These are phyloP conservation scores for Macroramphosus scolopax DNA, from an alignment of 2,797 vertebrate species.

Conservation along the genomic window DNA sequence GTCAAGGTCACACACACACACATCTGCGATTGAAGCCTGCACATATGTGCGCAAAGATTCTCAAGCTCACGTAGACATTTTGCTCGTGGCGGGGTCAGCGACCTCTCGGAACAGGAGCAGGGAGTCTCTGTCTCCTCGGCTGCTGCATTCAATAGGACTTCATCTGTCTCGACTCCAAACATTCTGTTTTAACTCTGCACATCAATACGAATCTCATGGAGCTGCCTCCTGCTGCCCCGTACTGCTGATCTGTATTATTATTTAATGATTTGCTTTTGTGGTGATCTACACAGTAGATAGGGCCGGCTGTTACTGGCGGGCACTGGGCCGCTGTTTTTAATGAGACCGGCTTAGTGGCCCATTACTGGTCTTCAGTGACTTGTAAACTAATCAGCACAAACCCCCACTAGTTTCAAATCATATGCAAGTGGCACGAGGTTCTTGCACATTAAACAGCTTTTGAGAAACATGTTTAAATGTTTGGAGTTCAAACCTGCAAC, in stretches of 20 bases:
- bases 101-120: slow-evolving; percentile 55
- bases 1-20: slow-evolving; percentile 63
- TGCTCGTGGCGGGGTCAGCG: slow-evolving; percentile 54
- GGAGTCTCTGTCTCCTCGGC: slow-evolving; percentile 41
- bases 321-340: slow-evolving; percentile 64
- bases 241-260: slow-evolving; percentile 45
- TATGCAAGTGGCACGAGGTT: too few species aligned
- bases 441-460: too few species aligned
- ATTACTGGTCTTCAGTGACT: slow-evolving; percentile 64
- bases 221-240: slow-evolving; percentile 31
- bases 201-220: slow-evolving; percentile 44
- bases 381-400: slow-evolving; percentile 57
- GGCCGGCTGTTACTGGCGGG: slow-evolving; percentile 62
- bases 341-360: slow-evolving; percentile 61
- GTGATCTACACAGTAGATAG: slow-evolving; percentile 24
- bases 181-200: slow-evolving; percentile 26
- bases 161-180: slow-evolving; percentile 32
- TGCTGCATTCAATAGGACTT: slow-evolving; percentile 25
- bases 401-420: slow-evolving; percentile 48
- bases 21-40: slow-evolving; percentile 45
- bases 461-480: too few species aligned
- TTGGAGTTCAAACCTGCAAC: too few species aligned
- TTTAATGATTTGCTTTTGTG: slow-evolving; percentile 59
- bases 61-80: slow-evolving; percentile 51
- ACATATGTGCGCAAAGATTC: slow-evolving; percentile 45